A percentile compares a stretch with the other conserved stretches of the same genome.
Evolutionary conservation across 1,140 invertebrate genomes (phyloP).

Genomic region (Drepana arcuata): DNA sequence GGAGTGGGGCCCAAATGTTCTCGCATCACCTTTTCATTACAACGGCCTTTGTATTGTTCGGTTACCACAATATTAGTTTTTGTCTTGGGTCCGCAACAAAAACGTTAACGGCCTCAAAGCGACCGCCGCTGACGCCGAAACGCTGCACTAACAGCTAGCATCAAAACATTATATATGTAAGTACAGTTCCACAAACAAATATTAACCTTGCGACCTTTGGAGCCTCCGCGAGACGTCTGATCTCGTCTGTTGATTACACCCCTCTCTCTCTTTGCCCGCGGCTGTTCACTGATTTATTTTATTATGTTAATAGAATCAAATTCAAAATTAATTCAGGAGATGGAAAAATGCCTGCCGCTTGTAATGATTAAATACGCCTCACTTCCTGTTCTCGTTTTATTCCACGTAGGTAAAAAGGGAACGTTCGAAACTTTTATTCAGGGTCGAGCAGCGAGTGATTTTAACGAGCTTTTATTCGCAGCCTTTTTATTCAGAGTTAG

Average conservation of each 20-base stretch:
- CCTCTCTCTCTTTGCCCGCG: slow-evolving; percentile 8
- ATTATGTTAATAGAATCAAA: slow-evolving; percentile 52
- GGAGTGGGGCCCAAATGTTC: too few species aligned
- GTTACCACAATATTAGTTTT: slow-evolving; percentile 39
- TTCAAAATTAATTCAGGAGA: slow-evolving; percentile 46
- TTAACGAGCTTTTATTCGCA: slow-evolving; percentile 59
- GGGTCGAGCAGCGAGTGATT: slow-evolving; percentile 45
- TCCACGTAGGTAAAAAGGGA: slow-evolving; percentile 22
- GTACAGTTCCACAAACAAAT: slow-evolving; percentile 30
- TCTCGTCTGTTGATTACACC: slow-evolving; percentile 20
- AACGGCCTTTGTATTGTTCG: slow-evolving; percentile 39
- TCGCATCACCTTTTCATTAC: slow-evolving; percentile 37
- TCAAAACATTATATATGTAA: too few species aligned
- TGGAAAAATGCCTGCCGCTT: slow-evolving; percentile 42
- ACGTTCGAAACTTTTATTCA: slow-evolving; percentile 46
- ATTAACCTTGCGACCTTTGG: slow-evolving; percentile 26
- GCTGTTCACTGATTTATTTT: slow-evolving; percentile 35
- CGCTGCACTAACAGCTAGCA: background rate
- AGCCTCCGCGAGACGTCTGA: too few species aligned
- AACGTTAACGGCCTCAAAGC: slow-evolving; percentile 31
- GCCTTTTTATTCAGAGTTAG: slow-evolving; percentile 29
- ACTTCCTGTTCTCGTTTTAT: slow-evolving; percentile 32
- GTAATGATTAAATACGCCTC: slow-evolving; percentile 48
- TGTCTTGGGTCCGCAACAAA: slow-evolving; percentile 31
- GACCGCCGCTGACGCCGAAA: slow-evolving; percentile 13